These are phyloP conservation scores for Patella vulgata DNA, from an alignment of 1,140 invertebrate species.

Conservation along the genomic window DNA sequence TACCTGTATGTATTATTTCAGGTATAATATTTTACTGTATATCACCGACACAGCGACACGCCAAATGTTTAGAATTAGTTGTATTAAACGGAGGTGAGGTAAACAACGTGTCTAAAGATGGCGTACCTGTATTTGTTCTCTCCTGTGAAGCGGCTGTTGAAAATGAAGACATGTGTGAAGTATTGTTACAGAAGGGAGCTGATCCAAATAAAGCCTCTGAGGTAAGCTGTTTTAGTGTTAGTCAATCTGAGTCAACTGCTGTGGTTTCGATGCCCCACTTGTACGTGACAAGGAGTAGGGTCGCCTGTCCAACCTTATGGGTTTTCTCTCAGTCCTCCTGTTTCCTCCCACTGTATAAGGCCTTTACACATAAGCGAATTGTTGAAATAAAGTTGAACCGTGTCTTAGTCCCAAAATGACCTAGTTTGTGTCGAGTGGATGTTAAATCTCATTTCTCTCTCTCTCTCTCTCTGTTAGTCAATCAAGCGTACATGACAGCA, in stretches of 20 bases:
- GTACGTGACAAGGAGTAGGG: too few species aligned
- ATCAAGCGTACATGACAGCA: background rate
- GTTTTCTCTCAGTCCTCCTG: too few species aligned
- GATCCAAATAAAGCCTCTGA: constrained; percentile 61
- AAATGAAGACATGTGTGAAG: constrained; percentile 62
- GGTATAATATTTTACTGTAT: constrained; percentile 66
- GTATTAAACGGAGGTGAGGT: constrained; percentile 62
- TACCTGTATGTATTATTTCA: too few species aligned
- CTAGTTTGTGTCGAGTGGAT: too few species aligned
- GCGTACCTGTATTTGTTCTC: constrained; percentile 59
- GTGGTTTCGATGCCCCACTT: too few species aligned
- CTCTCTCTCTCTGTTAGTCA: background rate
- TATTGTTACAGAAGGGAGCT: constrained; percentile 60
- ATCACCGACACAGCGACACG: constrained; percentile 62
- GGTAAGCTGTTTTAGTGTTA: constrained; percentile 42
- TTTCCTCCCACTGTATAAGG: too few species aligned
- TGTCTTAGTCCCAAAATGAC: too few species aligned
- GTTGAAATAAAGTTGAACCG: too few species aligned
- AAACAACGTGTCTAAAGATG: constrained; percentile 61
- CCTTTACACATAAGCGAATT: too few species aligned
- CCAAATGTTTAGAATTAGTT: constrained; percentile 61
- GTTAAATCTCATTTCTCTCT: too few species aligned
- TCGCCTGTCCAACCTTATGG: too few species aligned
- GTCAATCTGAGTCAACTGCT: constrained; percentile 2
- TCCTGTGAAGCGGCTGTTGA: constrained; percentile 64